Evolutionary conservation across 2,113 vertebrate species (phyloP).

Genomic region (Mellivora capensis): DNA sequence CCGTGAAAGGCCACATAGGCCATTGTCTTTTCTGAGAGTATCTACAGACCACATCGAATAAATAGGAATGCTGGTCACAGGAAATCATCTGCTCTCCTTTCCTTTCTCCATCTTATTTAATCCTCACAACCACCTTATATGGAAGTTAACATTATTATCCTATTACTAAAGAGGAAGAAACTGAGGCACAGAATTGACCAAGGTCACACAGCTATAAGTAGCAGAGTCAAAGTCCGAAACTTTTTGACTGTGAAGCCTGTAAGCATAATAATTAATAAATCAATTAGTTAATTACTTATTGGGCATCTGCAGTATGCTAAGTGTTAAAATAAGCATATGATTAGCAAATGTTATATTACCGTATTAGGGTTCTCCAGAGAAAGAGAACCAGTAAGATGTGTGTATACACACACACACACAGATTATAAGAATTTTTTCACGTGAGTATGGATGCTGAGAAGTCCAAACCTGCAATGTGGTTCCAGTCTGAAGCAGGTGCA

Average conservation of each 20-base stretch:
- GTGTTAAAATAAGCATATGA: background rate
- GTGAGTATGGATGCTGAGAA: background rate
- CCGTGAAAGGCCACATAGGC: background rate
- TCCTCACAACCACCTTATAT: background rate
- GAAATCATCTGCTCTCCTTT: background rate
- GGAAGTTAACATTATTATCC: background rate
- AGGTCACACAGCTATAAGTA: background rate
- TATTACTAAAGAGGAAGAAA: background rate
- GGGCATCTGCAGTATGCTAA: background rate
- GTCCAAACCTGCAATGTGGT: background rate
- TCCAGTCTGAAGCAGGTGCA: background rate
- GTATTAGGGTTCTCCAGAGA: background rate
- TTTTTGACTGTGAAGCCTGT: background rate
- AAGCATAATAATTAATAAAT: background rate
- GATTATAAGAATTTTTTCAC: background rate
- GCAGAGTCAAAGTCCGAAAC: background rate
- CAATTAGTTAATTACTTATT: background rate
- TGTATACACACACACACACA: background rate
- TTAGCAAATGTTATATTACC: background rate
- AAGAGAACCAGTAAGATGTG: background rate
- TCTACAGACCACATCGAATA: background rate
- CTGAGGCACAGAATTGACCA: background rate
- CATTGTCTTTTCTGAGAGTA: background rate
- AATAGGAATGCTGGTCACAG: background rate
- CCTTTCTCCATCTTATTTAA: background rate